These are phyloP conservation scores for Tineola bisselliella DNA, from an alignment of 2,888 invertebrate genomes.

Conservation along the genomic window DNA sequence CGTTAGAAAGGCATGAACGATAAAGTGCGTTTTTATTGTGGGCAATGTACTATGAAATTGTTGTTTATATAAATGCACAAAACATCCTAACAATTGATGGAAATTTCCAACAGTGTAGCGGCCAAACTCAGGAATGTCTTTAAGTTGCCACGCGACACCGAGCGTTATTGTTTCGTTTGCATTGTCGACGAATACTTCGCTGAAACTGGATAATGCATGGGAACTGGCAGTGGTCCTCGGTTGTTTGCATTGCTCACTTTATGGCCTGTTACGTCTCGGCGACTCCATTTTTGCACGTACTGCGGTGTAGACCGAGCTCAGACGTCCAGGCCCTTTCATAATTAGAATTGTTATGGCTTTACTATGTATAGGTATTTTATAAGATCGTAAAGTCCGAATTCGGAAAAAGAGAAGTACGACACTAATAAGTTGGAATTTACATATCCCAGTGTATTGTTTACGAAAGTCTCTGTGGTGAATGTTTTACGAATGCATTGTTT, in stretches of 20 bases:
- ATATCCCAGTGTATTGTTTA: conserved; percentile 27
- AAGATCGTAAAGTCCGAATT: background rate
- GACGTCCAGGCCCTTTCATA: background rate
- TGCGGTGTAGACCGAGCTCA: background rate
- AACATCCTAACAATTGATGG: background rate
- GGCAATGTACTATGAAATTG: background rate
- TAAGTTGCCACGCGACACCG: conserved; percentile 42
- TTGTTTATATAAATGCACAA: background rate
- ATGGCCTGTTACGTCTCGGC: conserved; percentile 50
- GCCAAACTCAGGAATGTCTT: conserved; percentile 36
- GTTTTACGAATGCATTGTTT: conserved; percentile 61
- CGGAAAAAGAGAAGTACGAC: background rate
- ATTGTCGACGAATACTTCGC: conserved; percentile 29
- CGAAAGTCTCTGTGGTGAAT: conserved; percentile 36
- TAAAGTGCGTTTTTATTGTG: background rate
- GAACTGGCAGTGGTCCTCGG: conserved; percentile 41
- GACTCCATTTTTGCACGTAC: background rate
- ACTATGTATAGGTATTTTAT: background rate
- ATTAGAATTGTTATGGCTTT: background rate
- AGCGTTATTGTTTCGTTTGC: conserved; percentile 40
- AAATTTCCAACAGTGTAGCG: conserved; percentile 17
- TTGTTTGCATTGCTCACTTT: conserved; percentile 62
- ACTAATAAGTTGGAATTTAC: conserved; percentile 15
- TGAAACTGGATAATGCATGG: conserved; percentile 66
- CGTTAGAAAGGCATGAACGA: background rate